Percentiles rank a stretch among this genome's conserved stretches.
Evolutionary conservation across 2,113 vertebrate genomes (phyloP).

Genomic region (Seriola rivoliana): DNA sequence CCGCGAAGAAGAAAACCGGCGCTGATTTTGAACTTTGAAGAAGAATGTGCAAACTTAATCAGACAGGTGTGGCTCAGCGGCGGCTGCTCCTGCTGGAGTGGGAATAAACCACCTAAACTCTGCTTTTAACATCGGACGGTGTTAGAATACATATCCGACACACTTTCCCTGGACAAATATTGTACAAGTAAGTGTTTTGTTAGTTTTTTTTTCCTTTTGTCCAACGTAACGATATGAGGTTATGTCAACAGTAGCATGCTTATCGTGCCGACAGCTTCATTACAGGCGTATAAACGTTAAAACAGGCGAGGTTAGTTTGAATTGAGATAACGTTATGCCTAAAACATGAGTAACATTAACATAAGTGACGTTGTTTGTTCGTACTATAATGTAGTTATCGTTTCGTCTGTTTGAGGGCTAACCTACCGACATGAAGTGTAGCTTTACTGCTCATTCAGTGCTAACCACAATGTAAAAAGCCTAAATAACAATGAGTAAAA

Average conservation of each 20-base stretch:
- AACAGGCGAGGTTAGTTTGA: not conserved
- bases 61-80: constrained; percentile 62
- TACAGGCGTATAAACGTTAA: not conserved
- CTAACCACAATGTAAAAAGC: too few species aligned
- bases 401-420: not conserved
- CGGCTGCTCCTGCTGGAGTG: not conserved
- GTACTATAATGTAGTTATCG: not conserved
- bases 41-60: constrained; percentile 49
- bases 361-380: not conserved
- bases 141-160: not conserved
- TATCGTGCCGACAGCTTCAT: not conserved
- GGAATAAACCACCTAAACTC: not conserved
- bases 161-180: not conserved
- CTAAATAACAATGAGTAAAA: not conserved
- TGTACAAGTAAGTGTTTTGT: constrained; percentile 34
- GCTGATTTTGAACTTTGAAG: constrained; percentile 77
- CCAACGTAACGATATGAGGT: not conserved
- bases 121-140: not conserved
- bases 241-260: not conserved
- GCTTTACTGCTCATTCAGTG: not conserved
- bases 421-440: too few species aligned
- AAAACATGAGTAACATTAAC: not conserved
- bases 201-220: not conserved
- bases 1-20: constrained; percentile 71
- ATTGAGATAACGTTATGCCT: not conserved